phyloP scores from a whole-genome alignment of 2,113 vertebrate genomes.

The Argyrosomus japonicus region DNA sequence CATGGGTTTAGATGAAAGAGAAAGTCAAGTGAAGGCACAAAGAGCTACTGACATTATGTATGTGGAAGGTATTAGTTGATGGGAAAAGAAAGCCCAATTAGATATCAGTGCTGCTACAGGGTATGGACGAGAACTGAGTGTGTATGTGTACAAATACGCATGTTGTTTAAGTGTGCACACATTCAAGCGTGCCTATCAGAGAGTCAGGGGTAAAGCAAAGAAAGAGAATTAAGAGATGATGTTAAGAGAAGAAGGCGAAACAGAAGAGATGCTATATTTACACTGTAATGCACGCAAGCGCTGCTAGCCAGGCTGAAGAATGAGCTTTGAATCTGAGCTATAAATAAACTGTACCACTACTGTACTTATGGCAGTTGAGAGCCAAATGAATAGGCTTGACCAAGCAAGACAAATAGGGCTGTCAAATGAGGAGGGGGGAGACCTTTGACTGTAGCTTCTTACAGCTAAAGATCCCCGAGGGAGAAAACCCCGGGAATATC shows the following conservation, averaged over 20 bases:
- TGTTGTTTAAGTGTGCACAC: slow-evolving; percentile 32
- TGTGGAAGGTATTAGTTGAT: slow-evolving; percentile 28
- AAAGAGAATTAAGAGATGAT: slow-evolving; percentile 26
- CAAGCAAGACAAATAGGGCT: slow-evolving; percentile 62
- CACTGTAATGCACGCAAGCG: slow-evolving; percentile 36
- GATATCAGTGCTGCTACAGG: slow-evolving; percentile 14
- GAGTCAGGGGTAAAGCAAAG: slow-evolving; percentile 24
- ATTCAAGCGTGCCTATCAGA: slow-evolving; percentile 21
- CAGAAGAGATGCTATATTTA: slow-evolving; percentile 62
- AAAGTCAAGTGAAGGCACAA: slow-evolving; percentile 35
- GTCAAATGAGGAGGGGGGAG: slow-evolving; percentile 38
- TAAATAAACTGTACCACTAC: slow-evolving; percentile 67
- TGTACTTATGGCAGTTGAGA: slow-evolving; percentile 64
- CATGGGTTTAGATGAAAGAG: slow-evolving; percentile 52
- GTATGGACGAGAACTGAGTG: neutral
- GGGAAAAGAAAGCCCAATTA: slow-evolving; percentile 53
- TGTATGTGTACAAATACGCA: slow-evolving; percentile 23
- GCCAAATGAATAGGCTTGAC: slow-evolving; percentile 60
- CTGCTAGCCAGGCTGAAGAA: slow-evolving; percentile 58
- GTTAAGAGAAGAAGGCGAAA: slow-evolving; percentile 25
- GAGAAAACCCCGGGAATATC: slow-evolving; percentile 30
- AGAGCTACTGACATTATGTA: slow-evolving; percentile 33
- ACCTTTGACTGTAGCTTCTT: slow-evolving; percentile 25
- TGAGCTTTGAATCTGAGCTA: slow-evolving; percentile 61
- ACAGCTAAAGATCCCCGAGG: neutral